A percentile compares a stretch with the other conserved stretches of the same genome.
Evolutionary conservation across 2,113 vertebrate species (phyloP).

Genomic region (Aspidoscelis tigris): DNA sequence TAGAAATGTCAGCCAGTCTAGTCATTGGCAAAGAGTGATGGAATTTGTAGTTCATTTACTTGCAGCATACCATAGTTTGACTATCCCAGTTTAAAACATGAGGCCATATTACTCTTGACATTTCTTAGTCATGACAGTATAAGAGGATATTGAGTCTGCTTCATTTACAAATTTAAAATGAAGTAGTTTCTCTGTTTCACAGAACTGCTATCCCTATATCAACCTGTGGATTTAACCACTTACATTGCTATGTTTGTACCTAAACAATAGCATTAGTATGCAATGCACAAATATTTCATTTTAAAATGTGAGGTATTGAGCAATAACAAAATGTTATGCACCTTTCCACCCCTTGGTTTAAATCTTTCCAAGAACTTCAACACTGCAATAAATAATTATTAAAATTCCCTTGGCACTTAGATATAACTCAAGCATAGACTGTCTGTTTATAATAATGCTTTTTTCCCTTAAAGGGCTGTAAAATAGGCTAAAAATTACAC

Average conservation of each 20-base stretch:
- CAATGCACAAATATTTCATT: neutral
- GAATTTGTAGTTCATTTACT: too few species aligned
- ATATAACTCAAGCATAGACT: slow-evolving; percentile 30
- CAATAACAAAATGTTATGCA: neutral
- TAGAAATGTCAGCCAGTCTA: too few species aligned
- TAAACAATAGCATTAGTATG: neutral
- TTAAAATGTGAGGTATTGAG: fast-evolving
- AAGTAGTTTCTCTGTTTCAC: neutral
- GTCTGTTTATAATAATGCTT: slow-evolving; percentile 48
- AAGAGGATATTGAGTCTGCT: neutral
- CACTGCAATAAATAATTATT: neutral
- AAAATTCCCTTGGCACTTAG: neutral
- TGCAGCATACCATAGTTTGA: too few species aligned
- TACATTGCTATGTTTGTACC: neutral
- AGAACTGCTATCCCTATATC: neutral
- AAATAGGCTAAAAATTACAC: slow-evolving; percentile 59
- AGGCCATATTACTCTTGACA: neutral
- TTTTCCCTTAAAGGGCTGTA: slow-evolving; percentile 54
- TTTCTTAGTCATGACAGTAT: neutral
- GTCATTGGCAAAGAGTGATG: too few species aligned
- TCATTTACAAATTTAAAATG: neutral
- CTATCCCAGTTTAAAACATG: neutral
- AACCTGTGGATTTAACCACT: neutral
- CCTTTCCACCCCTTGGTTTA: fast-evolving
- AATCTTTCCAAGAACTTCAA: neutral